A percentile compares a stretch with the other conserved stretches of the same genome.
These are phyloP conservation scores for Drosophila trichaetosa DNA, from an alignment of 2,888 invertebrate species.

Conservation along the genomic window DNA sequence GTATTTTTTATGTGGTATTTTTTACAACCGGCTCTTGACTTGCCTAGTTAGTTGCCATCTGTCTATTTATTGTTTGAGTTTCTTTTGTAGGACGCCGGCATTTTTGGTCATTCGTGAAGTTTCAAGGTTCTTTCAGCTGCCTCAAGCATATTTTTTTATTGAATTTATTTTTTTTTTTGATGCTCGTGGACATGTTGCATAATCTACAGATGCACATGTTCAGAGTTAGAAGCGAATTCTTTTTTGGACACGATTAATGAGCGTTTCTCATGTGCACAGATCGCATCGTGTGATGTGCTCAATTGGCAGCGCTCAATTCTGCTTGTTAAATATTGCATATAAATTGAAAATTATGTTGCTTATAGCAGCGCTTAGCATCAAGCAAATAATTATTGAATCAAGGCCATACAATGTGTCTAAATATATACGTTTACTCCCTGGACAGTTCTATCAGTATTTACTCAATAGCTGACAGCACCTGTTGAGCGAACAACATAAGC, in stretches of 20 bases:
- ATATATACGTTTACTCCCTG: background rate
- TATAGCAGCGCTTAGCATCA: background rate
- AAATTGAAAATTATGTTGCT: background rate
- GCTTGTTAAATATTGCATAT: background rate
- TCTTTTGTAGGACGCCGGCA: constrained; percentile 47
- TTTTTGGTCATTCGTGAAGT: constrained; percentile 57
- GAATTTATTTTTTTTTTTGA: background rate
- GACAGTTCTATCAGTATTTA: background rate
- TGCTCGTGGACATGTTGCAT: constrained; percentile 31
- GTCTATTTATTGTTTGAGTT: constrained; percentile 12
- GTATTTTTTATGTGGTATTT: constrained; percentile 23
- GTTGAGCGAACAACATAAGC: background rate
- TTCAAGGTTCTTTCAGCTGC: constrained; percentile 64
- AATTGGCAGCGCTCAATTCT: constrained; percentile 27
- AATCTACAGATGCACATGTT: constrained; percentile 54
- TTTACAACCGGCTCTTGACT: constrained; percentile 20
- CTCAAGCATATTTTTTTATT: constrained; percentile 24
- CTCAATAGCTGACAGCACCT: background rate
- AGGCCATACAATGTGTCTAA: background rate
- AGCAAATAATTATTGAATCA: background rate
- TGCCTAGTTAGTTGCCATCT: constrained; percentile 18
- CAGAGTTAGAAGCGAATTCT: constrained; percentile 38
- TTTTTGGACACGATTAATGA: constrained; percentile 55
- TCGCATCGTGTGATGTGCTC: background rate
- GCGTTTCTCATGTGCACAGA: constrained; percentile 1